Percentiles rank a stretch among this genome's conserved stretches.
phyloP scores from a whole-genome alignment of 1,140 invertebrate genomes.

The Lineus longissimus region DNA sequence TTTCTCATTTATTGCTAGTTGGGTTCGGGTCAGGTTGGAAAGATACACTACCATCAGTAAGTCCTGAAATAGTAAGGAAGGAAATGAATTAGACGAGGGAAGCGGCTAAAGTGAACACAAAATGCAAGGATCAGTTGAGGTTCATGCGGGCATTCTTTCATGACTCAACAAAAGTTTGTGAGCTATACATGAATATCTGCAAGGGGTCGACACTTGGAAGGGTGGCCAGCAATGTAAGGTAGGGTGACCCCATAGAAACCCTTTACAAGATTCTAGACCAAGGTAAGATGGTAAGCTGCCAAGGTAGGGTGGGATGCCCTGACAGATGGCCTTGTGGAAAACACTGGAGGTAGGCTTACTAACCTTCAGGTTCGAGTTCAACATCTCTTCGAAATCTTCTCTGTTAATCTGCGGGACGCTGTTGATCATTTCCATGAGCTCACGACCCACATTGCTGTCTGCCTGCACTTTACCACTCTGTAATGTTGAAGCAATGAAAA shows the following conservation, averaged over 20 bases:
- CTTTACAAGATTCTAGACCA: no score
- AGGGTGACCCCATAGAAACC: no score
- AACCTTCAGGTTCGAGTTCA: conserved; percentile 90
- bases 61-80: conserved; percentile 62
- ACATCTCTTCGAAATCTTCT: conserved; percentile 90
- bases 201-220: background rate
- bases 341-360: background rate
- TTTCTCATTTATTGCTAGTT: conserved; percentile 92
- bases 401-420: conserved; percentile 82
- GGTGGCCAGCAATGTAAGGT: no score
- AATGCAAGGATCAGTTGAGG: background rate
- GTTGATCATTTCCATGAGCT: conserved; percentile 82
- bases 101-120: background rate
- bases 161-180: background rate
- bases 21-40: conserved; percentile 91
- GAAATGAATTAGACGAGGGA: background rate
- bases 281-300: no score
- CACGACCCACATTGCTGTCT: conserved; percentile 74
- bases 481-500: conserved; percentile 50
- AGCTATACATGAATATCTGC: background rate
- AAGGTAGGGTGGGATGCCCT: no score
- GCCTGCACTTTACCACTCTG: conserved; percentile 63
- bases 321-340: no score
- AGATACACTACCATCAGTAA: conserved; percentile 93
- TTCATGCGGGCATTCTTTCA: background rate